Evolutionary conservation across 1,140 invertebrate genomes (phyloP).

Genomic region (Hestina assimilis): DNA sequence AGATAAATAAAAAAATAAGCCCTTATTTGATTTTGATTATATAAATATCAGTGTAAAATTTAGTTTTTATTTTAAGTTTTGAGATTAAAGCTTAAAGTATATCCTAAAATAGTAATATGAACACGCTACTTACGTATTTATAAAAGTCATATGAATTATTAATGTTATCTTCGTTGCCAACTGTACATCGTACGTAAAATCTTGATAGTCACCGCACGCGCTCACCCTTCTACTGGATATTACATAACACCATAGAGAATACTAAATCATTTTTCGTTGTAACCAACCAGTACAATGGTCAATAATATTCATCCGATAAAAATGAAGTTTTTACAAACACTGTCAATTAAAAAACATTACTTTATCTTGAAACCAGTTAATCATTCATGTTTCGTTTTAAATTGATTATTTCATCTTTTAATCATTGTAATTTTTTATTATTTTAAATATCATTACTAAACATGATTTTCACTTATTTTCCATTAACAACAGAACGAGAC

Average conservation of each 20-base stretch:
- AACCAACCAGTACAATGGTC: conserved; percentile 26
- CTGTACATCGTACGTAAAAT: conserved; percentile 2
- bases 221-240: conserved; percentile 22
- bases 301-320: conserved; percentile 16
- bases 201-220: conserved; percentile 7
- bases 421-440: neutral
- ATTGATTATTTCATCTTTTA: too few relatives aligned
- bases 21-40: too few relatives aligned
- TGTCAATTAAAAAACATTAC: neutral
- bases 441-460: neutral
- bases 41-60: too few relatives aligned
- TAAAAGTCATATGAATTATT: neutral
- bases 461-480: neutral
- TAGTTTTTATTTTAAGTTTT: too few relatives aligned
- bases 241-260: conserved; percentile 30
- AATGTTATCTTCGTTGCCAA: neutral
- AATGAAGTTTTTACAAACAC: neutral
- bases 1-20: too few relatives aligned
- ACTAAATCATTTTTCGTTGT: conserved; percentile 30
- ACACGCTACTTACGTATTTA: neutral
- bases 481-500: neutral
- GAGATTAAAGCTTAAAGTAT: too few relatives aligned
- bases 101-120: too few relatives aligned
- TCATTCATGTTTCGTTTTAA: too few relatives aligned
- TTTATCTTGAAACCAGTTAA: too few relatives aligned